Conservation (phyloP, 2,888 invertebrate species). For the Alentia gelatinosa region DNA sequence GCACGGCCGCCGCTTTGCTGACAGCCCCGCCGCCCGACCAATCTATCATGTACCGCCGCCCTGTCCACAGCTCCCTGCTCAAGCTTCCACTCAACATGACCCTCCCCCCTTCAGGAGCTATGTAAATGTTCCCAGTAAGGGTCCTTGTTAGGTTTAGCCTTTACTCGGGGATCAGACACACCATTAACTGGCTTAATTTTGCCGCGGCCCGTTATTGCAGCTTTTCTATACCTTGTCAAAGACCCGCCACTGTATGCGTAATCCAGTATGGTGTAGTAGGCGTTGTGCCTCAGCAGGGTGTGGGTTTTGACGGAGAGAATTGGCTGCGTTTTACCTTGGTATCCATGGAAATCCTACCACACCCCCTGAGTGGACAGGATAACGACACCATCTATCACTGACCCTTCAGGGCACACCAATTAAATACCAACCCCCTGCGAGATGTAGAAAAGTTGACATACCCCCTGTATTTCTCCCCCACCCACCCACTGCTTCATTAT, state of each 20-base stretch:
- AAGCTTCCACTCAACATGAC: background rate
- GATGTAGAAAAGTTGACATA: slow-evolving; percentile 10
- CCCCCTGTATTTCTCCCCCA: background rate
- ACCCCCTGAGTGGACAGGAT: too few species aligned
- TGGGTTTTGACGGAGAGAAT: too few species aligned
- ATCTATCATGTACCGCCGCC: slow-evolving; percentile 1
- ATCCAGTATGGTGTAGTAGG: too few species aligned
- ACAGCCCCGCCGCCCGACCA: background rate
- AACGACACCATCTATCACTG: background rate
- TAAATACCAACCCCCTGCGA: background rate
- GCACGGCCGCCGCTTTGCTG: background rate
- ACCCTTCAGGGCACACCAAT: background rate
- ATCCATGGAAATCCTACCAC: background rate
- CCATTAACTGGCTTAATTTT: slow-evolving; percentile 3
- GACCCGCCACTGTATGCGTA: too few species aligned
- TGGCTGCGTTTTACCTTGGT: background rate
- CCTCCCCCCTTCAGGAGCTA: too few species aligned
- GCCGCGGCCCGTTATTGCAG: background rate
- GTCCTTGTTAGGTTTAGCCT: background rate
- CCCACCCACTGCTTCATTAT: slow-evolving; percentile 4
- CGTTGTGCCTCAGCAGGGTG: too few species aligned
- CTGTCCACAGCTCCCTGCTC: background rate
- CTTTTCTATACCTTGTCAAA: too few species aligned
- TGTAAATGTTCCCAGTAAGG: background rate
- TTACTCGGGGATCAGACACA: background rate